phyloP scores from a whole-genome alignment of 2,797 vertebrate species.

The Phalloptychus januarius region DNA sequence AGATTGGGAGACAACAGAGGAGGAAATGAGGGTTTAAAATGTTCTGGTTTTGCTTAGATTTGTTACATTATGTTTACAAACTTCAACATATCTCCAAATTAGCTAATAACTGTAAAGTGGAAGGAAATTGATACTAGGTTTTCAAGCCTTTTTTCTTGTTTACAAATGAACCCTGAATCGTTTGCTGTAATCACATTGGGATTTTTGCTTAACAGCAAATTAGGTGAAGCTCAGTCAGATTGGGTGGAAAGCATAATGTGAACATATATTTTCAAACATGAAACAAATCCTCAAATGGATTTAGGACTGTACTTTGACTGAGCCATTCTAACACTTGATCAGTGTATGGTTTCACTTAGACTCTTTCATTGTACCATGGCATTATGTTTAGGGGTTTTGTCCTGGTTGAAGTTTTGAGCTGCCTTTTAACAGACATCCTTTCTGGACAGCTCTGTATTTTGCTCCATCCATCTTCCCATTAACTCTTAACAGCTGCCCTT shows the following conservation, averaged over 20 bases:
- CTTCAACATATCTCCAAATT: background rate
- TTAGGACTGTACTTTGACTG: background rate
- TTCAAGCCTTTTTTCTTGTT: background rate
- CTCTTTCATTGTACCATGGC: background rate
- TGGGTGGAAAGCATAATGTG: background rate
- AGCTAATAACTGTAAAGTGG: background rate
- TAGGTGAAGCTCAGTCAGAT: background rate
- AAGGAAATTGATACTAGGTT: background rate
- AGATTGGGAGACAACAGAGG: background rate
- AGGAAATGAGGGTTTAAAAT: slow-evolving; percentile 15
- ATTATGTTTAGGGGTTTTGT: background rate
- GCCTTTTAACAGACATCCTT: background rate
- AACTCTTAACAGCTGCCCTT: background rate
- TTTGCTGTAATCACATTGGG: background rate
- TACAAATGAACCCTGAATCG: background rate
- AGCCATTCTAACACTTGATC: background rate
- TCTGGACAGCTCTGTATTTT: background rate
- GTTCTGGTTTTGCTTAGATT: slow-evolving; percentile 15
- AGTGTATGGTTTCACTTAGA: background rate
- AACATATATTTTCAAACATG: background rate
- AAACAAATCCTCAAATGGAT: background rate
- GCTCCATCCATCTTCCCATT: background rate
- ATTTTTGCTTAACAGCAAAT: background rate
- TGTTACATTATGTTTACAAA: background rate
- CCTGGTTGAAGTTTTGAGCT: background rate